A percentile compares a stretch with the other conserved stretches of the same genome.
phyloP scores from a whole-genome alignment of 1,140 invertebrate species.

The Scaptomyza montana region DNA sequence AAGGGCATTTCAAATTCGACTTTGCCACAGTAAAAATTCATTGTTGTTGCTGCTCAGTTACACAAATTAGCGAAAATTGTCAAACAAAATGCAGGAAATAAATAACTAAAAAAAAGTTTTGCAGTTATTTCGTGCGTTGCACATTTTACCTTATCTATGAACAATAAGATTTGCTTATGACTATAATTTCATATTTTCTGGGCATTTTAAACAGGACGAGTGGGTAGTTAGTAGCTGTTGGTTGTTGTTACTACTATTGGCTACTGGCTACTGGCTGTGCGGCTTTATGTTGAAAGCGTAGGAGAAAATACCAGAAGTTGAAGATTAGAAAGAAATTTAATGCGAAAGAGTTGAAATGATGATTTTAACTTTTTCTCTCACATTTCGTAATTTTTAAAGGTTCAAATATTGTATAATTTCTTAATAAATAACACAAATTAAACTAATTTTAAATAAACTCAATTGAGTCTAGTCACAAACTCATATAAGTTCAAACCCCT shows the following conservation, averaged over 20 bases:
- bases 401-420: too few relatives aligned
- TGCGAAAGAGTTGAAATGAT: not conserved
- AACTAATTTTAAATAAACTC: not conserved
- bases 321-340: not conserved
- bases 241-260: not conserved
- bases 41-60: conserved; percentile 18
- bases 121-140: conserved; percentile 39
- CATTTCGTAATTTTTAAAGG: too few relatives aligned
- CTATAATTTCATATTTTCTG: conserved; percentile 44
- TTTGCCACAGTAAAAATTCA: not conserved
- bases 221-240: not conserved
- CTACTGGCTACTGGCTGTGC: not conserved
- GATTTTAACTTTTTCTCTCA: not conserved
- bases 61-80: conserved; percentile 52
- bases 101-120: conserved; percentile 41
- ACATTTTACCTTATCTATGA: conserved; percentile 49
- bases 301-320: not conserved
- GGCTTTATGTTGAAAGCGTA: not conserved
- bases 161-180: conserved; percentile 58
- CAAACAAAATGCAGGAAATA: conserved; percentile 53
- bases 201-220: not conserved
- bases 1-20: conserved; percentile 17
- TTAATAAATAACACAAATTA: not conserved
- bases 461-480: not conserved
- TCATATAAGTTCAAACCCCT: not conserved